Evolutionary conservation across 2,888 invertebrate genomes (phyloP), one percentile per base, ranked within the genome.

Genomic region (Microchrysa polita): DNA sequence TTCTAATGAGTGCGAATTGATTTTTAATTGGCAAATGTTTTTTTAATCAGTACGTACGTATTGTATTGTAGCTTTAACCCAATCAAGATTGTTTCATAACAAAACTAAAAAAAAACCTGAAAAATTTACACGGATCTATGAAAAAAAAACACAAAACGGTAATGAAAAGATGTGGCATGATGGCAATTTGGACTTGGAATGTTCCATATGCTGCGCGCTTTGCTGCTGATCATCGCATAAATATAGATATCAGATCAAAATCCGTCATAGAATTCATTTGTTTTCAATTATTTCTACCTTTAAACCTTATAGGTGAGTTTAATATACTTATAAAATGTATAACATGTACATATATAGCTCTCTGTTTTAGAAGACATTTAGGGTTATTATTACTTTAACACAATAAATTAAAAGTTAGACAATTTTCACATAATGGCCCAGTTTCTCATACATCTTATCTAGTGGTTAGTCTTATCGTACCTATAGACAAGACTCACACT

Each of bases 171-270:
- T 61, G 18, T 59, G 55, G 69, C 69, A 69, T 69, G 69, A 57
- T 57, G 69, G 69, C 55, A 34, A 57, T 69, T 34, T 55, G 55
- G 69, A 57, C 57, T 69, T 55, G 40, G 34, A 65, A 48, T 16
- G 53, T 53, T 67, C 42, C 57, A 69, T 69, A 27, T 57, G 42
- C 57, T 69, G 69, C 57, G 69, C 40, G 55, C 57, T 69, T 69
- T 55, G 69, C 57, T 34, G 69, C 53, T 67, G 67, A 40, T 69
- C 69, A 69, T 55, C 57, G 69, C 69, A 55, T 67, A 16, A 55
- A 55, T 22, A 34, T 2, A 34, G 7, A 9, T 20, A 55, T 18
- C 55, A 55, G 52, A 52, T 14, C 52, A 55, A 10, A 55, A 20
- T 55, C 18, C 16, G 1, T 22, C 18, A 55, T 1, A 20, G 10